A percentile compares a stretch with the other conserved stretches of the same genome.
These are phyloP conservation scores for Drosophila pectinifera DNA, from an alignment of 1,140 invertebrate species.

Conservation along the genomic window DNA sequence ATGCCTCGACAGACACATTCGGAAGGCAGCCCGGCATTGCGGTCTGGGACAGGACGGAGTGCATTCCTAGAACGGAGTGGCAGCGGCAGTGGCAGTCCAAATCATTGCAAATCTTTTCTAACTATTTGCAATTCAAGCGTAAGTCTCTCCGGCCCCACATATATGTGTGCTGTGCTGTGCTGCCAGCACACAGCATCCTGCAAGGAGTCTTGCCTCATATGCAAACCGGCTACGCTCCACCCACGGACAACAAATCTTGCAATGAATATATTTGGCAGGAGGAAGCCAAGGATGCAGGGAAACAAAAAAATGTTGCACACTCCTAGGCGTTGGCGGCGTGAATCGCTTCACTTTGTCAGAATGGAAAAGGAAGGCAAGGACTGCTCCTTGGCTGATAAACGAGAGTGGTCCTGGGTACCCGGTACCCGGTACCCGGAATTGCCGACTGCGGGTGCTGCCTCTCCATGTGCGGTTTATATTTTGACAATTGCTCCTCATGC, in stretches of 20 bases:
- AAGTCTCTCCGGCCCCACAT: conserved; percentile 54
- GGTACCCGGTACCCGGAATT: too few relatives aligned
- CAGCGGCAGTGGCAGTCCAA: conserved; percentile 57
- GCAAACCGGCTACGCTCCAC: conserved; percentile 58
- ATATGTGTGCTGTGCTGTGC: too few relatives aligned
- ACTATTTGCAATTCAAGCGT: conserved; percentile 83
- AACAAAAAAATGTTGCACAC: conserved; percentile 50
- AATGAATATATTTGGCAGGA: conserved; percentile 77
- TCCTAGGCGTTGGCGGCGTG: conserved; percentile 75
- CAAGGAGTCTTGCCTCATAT: conserved; percentile 49
- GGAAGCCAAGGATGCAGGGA: conserved; percentile 25
- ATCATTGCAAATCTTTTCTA: conserved; percentile 81
- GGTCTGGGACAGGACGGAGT: conserved; percentile 41
- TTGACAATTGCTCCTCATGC: conserved; percentile 64
- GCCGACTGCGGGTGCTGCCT: conserved; percentile 23
- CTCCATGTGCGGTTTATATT: conserved; percentile 69
- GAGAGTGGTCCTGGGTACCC: conserved; percentile 56
- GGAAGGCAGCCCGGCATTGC: conserved; percentile 47
- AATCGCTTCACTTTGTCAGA: conserved; percentile 61
- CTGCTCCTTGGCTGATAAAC: conserved; percentile 67
- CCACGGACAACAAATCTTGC: conserved; percentile 69
- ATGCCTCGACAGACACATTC: conserved; percentile 56
- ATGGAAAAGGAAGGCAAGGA: conserved; percentile 21
- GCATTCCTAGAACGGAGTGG: conserved; percentile 53
- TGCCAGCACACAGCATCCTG: conserved; percentile 10